phyloP scores from a whole-genome alignment of 2,888 invertebrate species.

The Hemithea aestivaria region DNA sequence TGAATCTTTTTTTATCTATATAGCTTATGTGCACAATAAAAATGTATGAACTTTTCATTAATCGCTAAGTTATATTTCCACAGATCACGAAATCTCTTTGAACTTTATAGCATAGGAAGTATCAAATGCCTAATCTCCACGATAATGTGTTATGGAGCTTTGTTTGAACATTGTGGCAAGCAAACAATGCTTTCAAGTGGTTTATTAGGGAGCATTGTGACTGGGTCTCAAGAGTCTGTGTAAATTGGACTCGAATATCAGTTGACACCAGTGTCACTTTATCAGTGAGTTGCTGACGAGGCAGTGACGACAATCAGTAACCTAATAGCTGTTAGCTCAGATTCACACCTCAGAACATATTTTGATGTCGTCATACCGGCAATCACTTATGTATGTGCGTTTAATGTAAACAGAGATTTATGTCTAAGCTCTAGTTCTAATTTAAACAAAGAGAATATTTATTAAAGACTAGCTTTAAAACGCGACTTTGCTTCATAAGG shows the following conservation, averaged over 20 bases:
- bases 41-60: no score
- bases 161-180: slow-evolving; percentile 10
- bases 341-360: not conserved
- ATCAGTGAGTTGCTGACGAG: slow-evolving; percentile 32
- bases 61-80: no score
- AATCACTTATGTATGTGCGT: no score
- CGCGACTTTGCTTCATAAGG: no score
- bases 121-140: slow-evolving; percentile 2
- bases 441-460: no score
- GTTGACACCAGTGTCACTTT: slow-evolving; percentile 39
- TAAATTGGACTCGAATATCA: slow-evolving; percentile 32
- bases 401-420: no score
- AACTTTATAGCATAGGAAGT: not conserved
- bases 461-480: no score
- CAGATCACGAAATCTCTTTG: no score
- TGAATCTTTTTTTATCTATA: no score
- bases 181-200: slow-evolving; percentile 10
- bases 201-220: slow-evolving; percentile 23
- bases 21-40: no score
- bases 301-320: slow-evolving; percentile 16
- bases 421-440: no score
- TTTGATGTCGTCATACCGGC: no score
- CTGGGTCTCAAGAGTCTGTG: slow-evolving; percentile 24
- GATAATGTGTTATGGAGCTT: slow-evolving; percentile 2
- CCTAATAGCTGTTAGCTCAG: slow-evolving; percentile 1